Base-by-base conservation (phyloP, 2,888 invertebrate species). In the Morpho helenor region DNA sequence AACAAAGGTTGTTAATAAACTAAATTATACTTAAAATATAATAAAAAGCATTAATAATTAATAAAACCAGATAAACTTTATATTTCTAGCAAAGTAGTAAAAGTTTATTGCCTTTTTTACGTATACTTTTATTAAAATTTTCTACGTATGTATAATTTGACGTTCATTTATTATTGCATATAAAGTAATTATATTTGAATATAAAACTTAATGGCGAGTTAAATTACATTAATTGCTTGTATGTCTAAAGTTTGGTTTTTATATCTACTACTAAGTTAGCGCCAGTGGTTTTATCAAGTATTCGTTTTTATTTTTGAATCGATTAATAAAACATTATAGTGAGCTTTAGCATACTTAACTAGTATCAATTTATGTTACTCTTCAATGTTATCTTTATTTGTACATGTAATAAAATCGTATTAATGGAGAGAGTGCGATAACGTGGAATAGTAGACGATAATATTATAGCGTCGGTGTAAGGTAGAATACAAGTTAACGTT, bases 131-230 rank as follows among this genome's bases (percentile, higher is more conserved):
- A 60, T 60, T 10, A 7, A n/a, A 23, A 8, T 50, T 60, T 60
- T 49, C 52, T 49, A 57, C 49, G 49, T 57, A 23, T 16, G 16
- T 16, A 16, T 16, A 16, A 16, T 16, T 16, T 16, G 45, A 7
- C 31, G 5, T 42, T 31, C 23, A 43, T 56, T 50, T 9, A 57
- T 41, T 51, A 52, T 62, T 57, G 41, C 55, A 40, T 47, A 47
- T 53, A 57, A n/a, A 52, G 47, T 62, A 42, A 50, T 57, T 62
- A 52, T 51, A 23, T 56, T 49, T 9, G 51, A 31, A 46, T 46
- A 45, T 62, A 52, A 47, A 59, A 59, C 42, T 59, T 59, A 50
- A 59, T 59, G 49, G 49, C 8, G 23, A 55, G 31, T 49, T 55
- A 55, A 55, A 55, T 44, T 42, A 49, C 49, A 44, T 49, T 55